Evolutionary conservation across 2,797 vertebrate genomes (phyloP).

Genomic region (Buphagus erythrorhynchus): DNA sequence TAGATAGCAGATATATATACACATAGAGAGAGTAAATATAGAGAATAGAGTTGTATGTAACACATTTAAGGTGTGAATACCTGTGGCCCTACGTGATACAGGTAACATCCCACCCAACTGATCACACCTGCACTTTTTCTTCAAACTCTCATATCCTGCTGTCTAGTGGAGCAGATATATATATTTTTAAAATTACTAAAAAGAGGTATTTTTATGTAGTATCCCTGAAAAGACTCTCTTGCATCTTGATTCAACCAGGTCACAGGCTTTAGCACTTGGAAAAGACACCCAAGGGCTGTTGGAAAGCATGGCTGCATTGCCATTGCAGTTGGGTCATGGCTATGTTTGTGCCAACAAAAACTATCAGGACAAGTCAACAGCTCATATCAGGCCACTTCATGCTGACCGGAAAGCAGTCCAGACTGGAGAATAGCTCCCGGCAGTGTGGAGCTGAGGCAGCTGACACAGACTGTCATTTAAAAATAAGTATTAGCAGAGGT

Average conservation of each 20-base stretch:
- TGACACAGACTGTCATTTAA: background rate
- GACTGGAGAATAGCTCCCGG: background rate
- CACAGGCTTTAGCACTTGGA: background rate
- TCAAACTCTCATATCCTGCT: background rate
- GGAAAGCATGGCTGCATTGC: background rate
- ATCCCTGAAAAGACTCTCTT: background rate
- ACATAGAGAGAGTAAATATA: background rate
- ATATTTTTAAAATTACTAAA: background rate
- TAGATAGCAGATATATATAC: background rate
- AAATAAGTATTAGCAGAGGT: slow-evolving; percentile 10
- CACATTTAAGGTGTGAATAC: background rate
- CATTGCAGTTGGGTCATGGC: background rate
- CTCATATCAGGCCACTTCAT: background rate
- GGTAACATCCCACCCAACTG: background rate
- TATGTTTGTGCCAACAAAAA: slow-evolving; percentile 1
- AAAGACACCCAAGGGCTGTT: background rate
- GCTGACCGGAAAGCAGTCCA: background rate
- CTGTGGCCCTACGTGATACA: background rate
- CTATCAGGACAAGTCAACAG: background rate
- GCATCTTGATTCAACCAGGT: background rate
- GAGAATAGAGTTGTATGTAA: background rate
- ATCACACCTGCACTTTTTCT: background rate
- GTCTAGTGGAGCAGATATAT: background rate
- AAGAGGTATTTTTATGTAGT: background rate
- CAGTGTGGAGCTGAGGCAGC: background rate